Percentiles rank a stretch among this genome's conserved stretches.
These are phyloP conservation scores for Diadophis punctatus DNA, from an alignment of 2,113 vertebrate species.

Conservation along the genomic window DNA sequence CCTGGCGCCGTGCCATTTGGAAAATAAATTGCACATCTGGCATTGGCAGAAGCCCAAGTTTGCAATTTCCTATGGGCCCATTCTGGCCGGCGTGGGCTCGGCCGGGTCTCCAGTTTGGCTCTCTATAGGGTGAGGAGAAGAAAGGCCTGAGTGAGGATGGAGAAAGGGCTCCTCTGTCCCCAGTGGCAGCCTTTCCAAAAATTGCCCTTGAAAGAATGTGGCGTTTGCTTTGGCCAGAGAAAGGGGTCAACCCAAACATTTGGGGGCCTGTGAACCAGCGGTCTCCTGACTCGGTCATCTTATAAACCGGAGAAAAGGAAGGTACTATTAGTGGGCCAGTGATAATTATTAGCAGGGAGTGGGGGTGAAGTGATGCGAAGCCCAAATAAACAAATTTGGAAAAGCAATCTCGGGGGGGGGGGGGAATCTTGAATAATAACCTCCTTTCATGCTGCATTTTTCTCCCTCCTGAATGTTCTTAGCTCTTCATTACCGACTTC, in stretches of 20 bases:
- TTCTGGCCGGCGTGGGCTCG: background rate
- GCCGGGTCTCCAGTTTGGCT: background rate
- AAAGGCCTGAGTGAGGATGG: conserved; percentile 2
- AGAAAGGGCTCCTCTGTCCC: conserved; percentile 15
- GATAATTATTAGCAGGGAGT: conserved; percentile 1
- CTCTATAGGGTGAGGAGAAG: conserved; percentile 10
- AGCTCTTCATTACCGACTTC: background rate
- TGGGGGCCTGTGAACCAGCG: background rate
- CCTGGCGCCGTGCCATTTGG: background rate
- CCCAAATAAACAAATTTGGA: background rate
- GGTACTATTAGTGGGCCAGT: background rate
- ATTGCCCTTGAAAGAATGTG: background rate
- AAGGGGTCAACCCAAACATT: background rate
- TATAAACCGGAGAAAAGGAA: background rate
- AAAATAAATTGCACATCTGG: background rate
- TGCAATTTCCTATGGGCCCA: background rate
- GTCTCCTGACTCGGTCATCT: background rate
- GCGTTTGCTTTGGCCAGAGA: conserved; percentile 10
- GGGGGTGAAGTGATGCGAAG: background rate
- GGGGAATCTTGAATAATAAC: background rate
- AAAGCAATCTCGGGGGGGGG: background rate
- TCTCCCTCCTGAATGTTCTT: no score
- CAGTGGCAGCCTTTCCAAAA: conserved; percentile 2
- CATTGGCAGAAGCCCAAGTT: background rate
- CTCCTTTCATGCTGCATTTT: background rate